Evolutionary conservation across 2,888 invertebrate species (phyloP).

Genomic region (Rapana venosa): DNA sequence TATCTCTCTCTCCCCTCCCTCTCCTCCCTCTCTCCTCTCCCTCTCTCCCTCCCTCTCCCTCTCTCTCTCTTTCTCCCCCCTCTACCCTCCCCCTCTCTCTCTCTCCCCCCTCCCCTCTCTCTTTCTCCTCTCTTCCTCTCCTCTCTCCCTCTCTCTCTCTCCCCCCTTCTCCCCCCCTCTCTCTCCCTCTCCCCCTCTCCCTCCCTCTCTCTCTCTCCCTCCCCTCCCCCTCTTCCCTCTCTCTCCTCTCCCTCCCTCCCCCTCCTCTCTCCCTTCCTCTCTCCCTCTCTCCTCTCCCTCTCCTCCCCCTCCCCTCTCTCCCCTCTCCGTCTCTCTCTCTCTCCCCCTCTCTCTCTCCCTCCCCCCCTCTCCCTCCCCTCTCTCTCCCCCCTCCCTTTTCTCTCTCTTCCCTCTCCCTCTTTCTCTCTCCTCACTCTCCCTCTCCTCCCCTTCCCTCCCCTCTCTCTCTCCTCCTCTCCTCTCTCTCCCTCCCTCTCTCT

Average conservation of each 20-base stretch:
- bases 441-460: no score
- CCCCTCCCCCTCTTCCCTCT: not conserved
- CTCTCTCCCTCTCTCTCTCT: not conserved
- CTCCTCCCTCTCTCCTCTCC: not conserved
- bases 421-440: no score
- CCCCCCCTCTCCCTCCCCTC: no score
- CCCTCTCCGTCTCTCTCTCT: not conserved
- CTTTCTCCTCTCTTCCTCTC: not conserved
- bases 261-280: not conserved
- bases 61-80: not conserved
- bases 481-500: no score
- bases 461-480: no score
- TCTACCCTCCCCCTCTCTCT: not conserved
- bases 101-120: not conserved
- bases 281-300: not conserved
- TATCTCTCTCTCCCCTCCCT: not conserved
- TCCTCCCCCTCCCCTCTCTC: constrained; percentile 2
- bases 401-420: no score
- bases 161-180: not conserved
- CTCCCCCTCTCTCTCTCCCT: not conserved
- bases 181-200: not conserved
- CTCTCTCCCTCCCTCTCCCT: not conserved
- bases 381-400: no score
- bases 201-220: not conserved
- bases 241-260: not conserved